phyloP scores from a whole-genome alignment of 1,140 invertebrate genomes.

The Cotesia chilonis region DNA sequence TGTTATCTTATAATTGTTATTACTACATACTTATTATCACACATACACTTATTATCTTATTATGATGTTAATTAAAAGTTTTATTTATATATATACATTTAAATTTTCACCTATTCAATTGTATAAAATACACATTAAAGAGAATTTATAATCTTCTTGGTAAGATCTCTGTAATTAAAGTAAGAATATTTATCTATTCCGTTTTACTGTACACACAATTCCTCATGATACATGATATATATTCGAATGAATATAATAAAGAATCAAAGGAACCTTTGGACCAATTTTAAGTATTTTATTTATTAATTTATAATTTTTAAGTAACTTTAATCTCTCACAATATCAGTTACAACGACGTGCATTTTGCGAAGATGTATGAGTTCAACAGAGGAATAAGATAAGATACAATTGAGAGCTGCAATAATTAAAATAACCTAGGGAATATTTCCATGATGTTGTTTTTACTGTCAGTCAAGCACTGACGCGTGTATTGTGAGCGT shows the following conservation, averaged over 20 bases:
- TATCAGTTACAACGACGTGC: too few relatives aligned
- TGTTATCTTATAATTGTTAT: slow-evolving; percentile 3
- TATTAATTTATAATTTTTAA: neutral
- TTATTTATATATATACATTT: neutral
- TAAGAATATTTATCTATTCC: neutral
- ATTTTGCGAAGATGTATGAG: too few relatives aligned
- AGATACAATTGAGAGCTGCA: too few relatives aligned
- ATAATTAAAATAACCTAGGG: too few relatives aligned
- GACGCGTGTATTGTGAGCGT: neutral
- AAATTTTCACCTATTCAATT: slow-evolving; percentile 8
- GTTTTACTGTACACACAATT: neutral
- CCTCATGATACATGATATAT: slow-evolving; percentile 15
- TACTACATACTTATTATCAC: neutral
- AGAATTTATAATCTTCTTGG: too few relatives aligned
- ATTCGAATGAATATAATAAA: slow-evolving; percentile 24
- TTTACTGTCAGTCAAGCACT: neutral
- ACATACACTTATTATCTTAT: neutral
- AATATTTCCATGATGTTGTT: too few relatives aligned
- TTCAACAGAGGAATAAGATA: too few relatives aligned
- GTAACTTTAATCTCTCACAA: too few relatives aligned
- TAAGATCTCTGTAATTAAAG: too few relatives aligned
- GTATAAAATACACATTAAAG: slow-evolving; percentile 17
- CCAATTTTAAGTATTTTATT: slow-evolving; percentile 14
- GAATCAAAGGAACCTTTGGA: slow-evolving; percentile 29
- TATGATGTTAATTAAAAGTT: neutral